phyloP scores from a whole-genome alignment of 2,888 invertebrate species.

The Diadromus collaris region DNA sequence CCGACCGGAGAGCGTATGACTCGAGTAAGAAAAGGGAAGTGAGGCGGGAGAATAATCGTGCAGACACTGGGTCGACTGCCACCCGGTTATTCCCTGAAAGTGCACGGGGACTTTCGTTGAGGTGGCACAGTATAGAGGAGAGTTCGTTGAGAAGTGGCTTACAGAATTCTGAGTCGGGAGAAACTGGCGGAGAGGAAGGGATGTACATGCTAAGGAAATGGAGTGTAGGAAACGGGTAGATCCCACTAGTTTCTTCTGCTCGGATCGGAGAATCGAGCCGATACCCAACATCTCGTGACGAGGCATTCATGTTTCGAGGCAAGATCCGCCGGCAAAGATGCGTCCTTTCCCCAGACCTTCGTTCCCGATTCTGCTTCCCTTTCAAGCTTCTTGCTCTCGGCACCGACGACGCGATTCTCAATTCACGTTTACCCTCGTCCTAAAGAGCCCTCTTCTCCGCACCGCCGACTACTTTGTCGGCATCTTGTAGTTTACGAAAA shows the following conservation, averaged over 20 bases:
- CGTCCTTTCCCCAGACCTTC: constrained; percentile 21
- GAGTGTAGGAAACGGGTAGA: constrained; percentile 55
- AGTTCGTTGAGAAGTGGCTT: constrained; percentile 59
- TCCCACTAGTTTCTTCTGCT: constrained; percentile 54
- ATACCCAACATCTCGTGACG: constrained; percentile 66
- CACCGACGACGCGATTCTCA: constrained; percentile 52
- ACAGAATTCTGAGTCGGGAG: constrained; percentile 57
- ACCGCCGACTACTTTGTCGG: constrained; percentile 12
- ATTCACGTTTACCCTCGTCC: constrained; percentile 50
- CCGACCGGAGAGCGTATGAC: neutral
- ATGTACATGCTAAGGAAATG: constrained; percentile 54
- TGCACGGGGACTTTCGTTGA: constrained; percentile 39
- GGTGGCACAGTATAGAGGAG: constrained; percentile 30
- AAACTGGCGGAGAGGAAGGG: constrained; percentile 25
- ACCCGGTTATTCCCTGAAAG: constrained; percentile 37
- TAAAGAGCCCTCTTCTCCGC: constrained; percentile 25
- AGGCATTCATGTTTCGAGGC: constrained; percentile 65
- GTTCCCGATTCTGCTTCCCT: constrained; percentile 36
- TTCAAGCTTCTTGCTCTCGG: constrained; percentile 53
- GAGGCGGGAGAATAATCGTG: constrained; percentile 48
- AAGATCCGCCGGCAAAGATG: constrained; percentile 57
- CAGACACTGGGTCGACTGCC: constrained; percentile 44
- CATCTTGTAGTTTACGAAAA: constrained; percentile 45
- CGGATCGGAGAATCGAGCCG: constrained; percentile 60
- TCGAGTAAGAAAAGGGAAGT: constrained; percentile 13